Conservation (phyloP, 2,888 invertebrate genomes). For the Pseudanteris insignis region DNA sequence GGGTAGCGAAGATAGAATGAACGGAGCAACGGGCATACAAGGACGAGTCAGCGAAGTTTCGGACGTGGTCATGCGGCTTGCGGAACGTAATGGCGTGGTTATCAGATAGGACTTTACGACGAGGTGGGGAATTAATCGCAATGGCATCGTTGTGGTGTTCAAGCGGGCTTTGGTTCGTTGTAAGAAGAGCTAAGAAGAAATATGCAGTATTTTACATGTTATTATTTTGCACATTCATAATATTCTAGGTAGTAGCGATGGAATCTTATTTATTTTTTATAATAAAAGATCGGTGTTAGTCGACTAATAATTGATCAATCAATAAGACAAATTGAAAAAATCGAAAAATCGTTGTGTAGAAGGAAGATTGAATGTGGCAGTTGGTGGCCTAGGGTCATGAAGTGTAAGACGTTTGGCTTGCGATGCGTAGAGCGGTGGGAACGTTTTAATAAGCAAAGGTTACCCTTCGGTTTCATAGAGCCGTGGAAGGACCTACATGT, state of each 20-base stretch:
- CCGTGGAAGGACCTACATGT: constrained; percentile 48
- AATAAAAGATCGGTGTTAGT: too few relatives aligned
- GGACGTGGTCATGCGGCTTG: constrained; percentile 49
- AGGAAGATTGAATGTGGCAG: constrained; percentile 5
- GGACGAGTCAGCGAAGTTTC: constrained; percentile 58
- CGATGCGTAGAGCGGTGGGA: constrained; percentile 48
- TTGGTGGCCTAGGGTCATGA: background rate
- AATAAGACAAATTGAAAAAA: background rate
- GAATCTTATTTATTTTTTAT: too few relatives aligned
- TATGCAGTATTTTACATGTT: too few relatives aligned
- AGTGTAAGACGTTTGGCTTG: constrained; percentile 30
- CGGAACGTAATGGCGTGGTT: constrained; percentile 50
- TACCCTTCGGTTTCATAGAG: constrained; percentile 46
- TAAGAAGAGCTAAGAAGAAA: too few relatives aligned
- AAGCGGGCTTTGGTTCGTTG: too few relatives aligned
- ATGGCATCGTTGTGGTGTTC: constrained; percentile 63
- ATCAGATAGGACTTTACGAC: constrained; percentile 63
- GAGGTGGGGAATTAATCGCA: constrained; percentile 61
- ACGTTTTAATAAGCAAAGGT: constrained; percentile 61
- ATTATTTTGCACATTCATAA: too few relatives aligned
- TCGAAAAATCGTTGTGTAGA: background rate
- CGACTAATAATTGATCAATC: too few relatives aligned
- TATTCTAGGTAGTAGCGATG: too few relatives aligned
- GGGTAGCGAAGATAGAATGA: constrained; percentile 23
- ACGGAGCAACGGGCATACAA: constrained; percentile 32